phyloP scores from a whole-genome alignment of 2,888 invertebrate genomes.

The Limnephilus lunatus region DNA sequence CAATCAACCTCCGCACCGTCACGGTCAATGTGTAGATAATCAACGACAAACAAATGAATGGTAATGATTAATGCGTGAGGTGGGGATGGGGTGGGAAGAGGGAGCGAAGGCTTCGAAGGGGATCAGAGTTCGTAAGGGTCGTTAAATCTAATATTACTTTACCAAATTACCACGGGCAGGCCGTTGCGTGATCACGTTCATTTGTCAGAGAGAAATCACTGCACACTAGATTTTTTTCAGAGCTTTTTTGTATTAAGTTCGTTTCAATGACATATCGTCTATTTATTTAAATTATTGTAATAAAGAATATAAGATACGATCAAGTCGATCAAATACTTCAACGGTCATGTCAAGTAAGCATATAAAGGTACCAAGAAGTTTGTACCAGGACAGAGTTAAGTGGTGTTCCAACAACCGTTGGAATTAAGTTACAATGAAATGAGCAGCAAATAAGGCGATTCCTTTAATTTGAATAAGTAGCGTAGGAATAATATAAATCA shows the following conservation, averaged over 20 bases:
- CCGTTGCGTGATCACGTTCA: slow-evolving; percentile 51
- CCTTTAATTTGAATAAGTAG: neutral
- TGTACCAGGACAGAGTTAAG: neutral
- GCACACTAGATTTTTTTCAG: slow-evolving; percentile 9
- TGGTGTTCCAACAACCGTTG: neutral
- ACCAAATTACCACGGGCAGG: slow-evolving; percentile 42
- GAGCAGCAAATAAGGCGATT: neutral
- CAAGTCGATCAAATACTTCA: neutral
- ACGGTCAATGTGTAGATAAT: slow-evolving; percentile 61
- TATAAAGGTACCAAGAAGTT: neutral
- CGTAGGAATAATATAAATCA: no score
- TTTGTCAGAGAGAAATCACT: slow-evolving; percentile 45
- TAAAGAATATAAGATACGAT: neutral
- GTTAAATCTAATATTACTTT: slow-evolving; percentile 58
- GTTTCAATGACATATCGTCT: neutral
- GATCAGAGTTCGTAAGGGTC: slow-evolving; percentile 41
- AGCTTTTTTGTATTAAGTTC: neutral
- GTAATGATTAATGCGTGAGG: slow-evolving; percentile 62
- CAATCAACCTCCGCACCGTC: slow-evolving; percentile 13
- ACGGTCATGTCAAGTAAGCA: neutral
- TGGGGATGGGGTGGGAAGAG: slow-evolving; percentile 24
- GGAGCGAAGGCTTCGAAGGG: slow-evolving; percentile 17
- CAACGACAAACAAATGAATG: slow-evolving; percentile 63
- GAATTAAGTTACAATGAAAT: no score
- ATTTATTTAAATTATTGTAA: slow-evolving; percentile 15